Percentiles rank a stretch among this genome's conserved stretches.
These are phyloP conservation scores for Dione juno DNA, from an alignment of 2,888 invertebrate genomes.

Conservation along the genomic window DNA sequence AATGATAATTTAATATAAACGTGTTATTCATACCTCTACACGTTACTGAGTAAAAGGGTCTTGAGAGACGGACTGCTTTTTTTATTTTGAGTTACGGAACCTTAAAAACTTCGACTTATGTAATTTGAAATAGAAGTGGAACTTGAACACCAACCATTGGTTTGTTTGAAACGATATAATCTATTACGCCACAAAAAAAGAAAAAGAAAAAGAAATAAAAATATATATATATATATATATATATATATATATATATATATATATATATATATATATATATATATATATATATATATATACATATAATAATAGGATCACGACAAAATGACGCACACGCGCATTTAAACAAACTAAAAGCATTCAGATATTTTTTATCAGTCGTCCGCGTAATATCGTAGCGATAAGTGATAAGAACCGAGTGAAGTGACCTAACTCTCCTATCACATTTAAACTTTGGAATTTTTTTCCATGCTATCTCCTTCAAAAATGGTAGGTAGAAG, in stretches of 20 bases:
- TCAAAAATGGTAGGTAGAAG: constrained; percentile 83
- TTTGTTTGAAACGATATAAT: neutral
- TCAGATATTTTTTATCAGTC: constrained; percentile 48
- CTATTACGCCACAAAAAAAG: neutral
- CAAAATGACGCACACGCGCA: constrained; percentile 19
- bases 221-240: too few species aligned
- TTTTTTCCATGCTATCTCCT: constrained; percentile 83
- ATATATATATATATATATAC: neutral
- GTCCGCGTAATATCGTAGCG: constrained; percentile 27
- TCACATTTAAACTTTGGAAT: constrained; percentile 75
- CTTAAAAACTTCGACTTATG: too few species aligned
- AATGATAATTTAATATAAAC: too few species aligned
- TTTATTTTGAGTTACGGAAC: too few species aligned
- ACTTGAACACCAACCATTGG: too few species aligned
- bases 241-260: neutral
- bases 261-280: neutral
- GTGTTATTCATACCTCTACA: too few species aligned
- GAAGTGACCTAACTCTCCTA: constrained; percentile 37
- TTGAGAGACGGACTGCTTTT: too few species aligned
- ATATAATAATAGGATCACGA: constrained; percentile 13
- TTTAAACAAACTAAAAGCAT: constrained; percentile 42
- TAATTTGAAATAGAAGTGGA: too few species aligned
- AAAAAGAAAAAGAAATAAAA: too few species aligned
- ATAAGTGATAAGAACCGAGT: constrained; percentile 38
- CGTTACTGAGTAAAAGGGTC: too few species aligned